Evolutionary conservation across 2,888 invertebrate species (phyloP).

Genomic region (Trachelus stipa): DNA sequence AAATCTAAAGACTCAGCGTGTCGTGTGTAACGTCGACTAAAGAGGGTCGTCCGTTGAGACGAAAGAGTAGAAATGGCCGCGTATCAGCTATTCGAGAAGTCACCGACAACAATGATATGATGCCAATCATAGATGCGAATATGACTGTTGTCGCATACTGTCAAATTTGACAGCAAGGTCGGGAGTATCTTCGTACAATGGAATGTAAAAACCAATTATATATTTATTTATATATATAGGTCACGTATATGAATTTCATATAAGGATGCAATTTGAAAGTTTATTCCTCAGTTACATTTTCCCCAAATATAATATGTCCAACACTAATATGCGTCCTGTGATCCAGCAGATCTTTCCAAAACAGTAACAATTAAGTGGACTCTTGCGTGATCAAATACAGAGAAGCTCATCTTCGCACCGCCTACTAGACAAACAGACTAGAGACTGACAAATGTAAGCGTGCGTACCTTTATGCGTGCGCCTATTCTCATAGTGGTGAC

Average conservation of each 20-base stretch:
- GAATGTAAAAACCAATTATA: not conserved
- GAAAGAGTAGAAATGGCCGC: not conserved
- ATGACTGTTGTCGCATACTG: not conserved
- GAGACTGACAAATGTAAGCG: not conserved
- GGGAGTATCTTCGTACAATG: not conserved
- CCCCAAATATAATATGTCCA: not conserved
- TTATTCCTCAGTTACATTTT: not conserved
- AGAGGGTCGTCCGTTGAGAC: not conserved
- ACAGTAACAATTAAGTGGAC: not conserved
- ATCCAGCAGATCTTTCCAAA: not conserved
- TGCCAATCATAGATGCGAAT: not conserved
- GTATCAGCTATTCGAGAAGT: not conserved
- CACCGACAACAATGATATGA: not conserved
- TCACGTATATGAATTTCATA: not conserved
- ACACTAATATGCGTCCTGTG: not conserved
- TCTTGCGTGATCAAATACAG: not conserved
- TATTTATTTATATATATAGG: not conserved
- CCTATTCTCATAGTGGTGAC: conserved; percentile 29
- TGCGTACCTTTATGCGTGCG: not conserved
- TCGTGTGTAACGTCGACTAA: not conserved
- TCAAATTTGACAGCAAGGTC: not conserved
- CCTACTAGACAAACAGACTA: not conserved
- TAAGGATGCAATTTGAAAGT: not conserved
- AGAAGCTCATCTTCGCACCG: not conserved
- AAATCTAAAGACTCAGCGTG: not conserved